phyloP scores from a whole-genome alignment of 2,888 invertebrate genomes.

The Drosophila limbata region DNA sequence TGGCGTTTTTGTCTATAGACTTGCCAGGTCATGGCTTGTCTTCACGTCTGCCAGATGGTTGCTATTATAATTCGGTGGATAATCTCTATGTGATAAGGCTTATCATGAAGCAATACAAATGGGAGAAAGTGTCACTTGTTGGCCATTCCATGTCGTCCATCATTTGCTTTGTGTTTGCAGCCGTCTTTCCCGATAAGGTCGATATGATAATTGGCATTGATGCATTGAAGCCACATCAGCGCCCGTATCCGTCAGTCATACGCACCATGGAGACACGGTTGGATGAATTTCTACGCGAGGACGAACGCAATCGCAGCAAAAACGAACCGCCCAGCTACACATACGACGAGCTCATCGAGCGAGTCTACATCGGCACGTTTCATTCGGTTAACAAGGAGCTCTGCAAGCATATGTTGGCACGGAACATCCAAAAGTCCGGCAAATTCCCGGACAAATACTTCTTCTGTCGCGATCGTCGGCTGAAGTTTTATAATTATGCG shows the following conservation, averaged over 20 bases:
- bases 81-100: constrained; percentile 86
- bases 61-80: constrained; percentile 84
- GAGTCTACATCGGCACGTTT: constrained; percentile 87
- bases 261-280: constrained; percentile 84
- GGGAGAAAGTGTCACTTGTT: constrained; percentile 89
- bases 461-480: constrained; percentile 89
- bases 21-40: constrained; percentile 91
- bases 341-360: constrained; percentile 88
- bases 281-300: constrained; percentile 86
- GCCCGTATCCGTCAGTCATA: constrained; percentile 75
- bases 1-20: constrained; percentile 88
- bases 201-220: constrained; percentile 84
- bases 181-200: constrained; percentile 86
- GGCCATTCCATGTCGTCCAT: constrained; percentile 90
- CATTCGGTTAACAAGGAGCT: constrained; percentile 87
- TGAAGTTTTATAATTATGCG: constrained; percentile 86
- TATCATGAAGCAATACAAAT: constrained; percentile 88
- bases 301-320: constrained; percentile 83
- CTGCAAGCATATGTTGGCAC: constrained; percentile 86
- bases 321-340: constrained; percentile 88
- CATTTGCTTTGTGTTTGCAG: constrained; percentile 88
- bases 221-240: constrained; percentile 83
- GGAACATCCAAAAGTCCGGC: constrained; percentile 87
- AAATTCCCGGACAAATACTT: constrained; percentile 87
- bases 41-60: constrained; percentile 88